A percentile compares a stretch with the other conserved stretches of the same genome.
Evolutionary conservation across 1,140 invertebrate genomes (phyloP).

Genomic region (Drosophila micromelanica): DNA sequence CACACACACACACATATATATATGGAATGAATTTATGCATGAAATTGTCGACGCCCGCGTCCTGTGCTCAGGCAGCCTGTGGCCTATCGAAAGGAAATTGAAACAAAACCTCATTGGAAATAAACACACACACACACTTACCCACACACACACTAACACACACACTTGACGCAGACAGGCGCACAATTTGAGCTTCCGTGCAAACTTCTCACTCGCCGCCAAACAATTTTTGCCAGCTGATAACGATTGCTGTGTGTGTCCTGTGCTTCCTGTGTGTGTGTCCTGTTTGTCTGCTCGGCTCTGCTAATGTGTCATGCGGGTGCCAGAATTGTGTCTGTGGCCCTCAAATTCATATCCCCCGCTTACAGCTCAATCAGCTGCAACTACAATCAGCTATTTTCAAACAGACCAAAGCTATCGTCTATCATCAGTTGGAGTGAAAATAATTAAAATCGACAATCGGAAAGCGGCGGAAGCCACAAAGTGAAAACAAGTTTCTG

Average conservation of each 20-base stretch:
- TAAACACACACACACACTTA: slow-evolving; percentile 26
- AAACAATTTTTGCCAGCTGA: slow-evolving; percentile 73
- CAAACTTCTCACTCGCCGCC: slow-evolving; percentile 61
- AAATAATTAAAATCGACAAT: slow-evolving; percentile 16
- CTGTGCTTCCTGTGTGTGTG: too few relatives aligned
- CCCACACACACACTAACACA: slow-evolving; percentile 21
- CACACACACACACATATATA: slow-evolving; percentile 8
- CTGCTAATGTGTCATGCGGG: slow-evolving; percentile 65
- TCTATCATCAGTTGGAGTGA: slow-evolving; percentile 12
- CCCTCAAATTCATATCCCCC: background rate
- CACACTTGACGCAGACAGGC: slow-evolving; percentile 55
- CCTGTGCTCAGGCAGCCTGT: slow-evolving; percentile 69
- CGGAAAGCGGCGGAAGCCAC: background rate
- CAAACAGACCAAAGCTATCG: background rate
- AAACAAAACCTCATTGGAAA: slow-evolving; percentile 82
- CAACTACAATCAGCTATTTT: slow-evolving; percentile 8
- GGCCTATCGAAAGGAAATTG: slow-evolving; percentile 82
- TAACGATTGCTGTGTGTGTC: slow-evolving; percentile 44
- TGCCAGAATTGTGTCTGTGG: slow-evolving; percentile 46
- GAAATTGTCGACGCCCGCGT: slow-evolving; percentile 82
- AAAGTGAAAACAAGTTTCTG: background rate
- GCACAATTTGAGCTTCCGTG: slow-evolving; percentile 67
- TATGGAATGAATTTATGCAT: slow-evolving; percentile 76
- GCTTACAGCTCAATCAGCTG: slow-evolving; percentile 13
- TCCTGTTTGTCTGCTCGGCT: slow-evolving; percentile 14